Evolutionary conservation across 2,888 invertebrate species (phyloP).

Genomic region (Pyrrhia umbra): DNA sequence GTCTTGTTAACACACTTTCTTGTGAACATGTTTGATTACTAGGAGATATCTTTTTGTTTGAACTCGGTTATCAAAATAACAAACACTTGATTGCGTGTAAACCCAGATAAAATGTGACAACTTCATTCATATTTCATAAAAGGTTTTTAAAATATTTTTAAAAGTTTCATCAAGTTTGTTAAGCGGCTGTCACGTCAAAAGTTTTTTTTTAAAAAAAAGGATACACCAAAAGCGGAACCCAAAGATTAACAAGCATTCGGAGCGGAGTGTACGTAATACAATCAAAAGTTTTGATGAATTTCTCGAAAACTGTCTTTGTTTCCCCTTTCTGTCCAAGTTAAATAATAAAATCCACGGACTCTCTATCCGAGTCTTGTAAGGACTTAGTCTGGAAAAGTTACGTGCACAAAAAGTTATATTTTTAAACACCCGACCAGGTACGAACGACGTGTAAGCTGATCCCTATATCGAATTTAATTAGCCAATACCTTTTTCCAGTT

Average conservation of each 20-base stretch:
- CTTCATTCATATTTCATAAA: constrained; percentile 18
- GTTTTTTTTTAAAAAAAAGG: constrained; percentile 65
- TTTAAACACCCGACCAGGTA: constrained; percentile 47
- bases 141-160: constrained; percentile 22
- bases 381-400: constrained; percentile 69
- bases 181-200: constrained; percentile 62
- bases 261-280: constrained; percentile 83
- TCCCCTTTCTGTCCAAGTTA: constrained; percentile 84
- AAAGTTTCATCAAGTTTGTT: constrained; percentile 55
- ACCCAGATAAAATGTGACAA: background rate
- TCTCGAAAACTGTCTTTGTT: constrained; percentile 86
- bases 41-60: background rate
- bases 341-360: constrained; percentile 83
- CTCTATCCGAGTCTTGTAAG: constrained; percentile 71
- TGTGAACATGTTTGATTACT: constrained; percentile 15
- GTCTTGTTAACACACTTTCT: constrained; percentile 28
- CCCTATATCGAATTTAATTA: constrained; percentile 52
- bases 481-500: constrained; percentile 26
- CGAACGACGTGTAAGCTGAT: constrained; percentile 40
- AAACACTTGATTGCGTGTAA: background rate
- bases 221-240: constrained; percentile 70
- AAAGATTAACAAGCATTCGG: constrained; percentile 83
- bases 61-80: background rate
- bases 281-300: constrained; percentile 90
- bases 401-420: constrained; percentile 50